Percentiles rank a stretch among this genome's conserved stretches.
phyloP scores from a whole-genome alignment of 2,888 invertebrate species.

The Lochmaea capreae region DNA sequence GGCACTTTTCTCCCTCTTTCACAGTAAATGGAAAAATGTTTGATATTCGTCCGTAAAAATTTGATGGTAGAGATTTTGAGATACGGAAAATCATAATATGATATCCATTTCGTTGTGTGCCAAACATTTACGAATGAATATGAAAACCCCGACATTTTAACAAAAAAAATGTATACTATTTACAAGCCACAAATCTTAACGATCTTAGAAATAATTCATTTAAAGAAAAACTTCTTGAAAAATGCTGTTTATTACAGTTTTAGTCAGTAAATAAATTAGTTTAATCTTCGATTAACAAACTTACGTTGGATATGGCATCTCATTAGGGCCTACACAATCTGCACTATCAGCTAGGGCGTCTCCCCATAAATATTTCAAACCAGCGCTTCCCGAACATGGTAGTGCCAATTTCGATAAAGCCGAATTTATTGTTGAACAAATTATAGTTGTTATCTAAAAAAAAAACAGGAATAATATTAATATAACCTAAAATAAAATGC shows the following conservation, averaged over 20 bases:
- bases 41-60: not conserved
- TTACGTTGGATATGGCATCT: constrained; percentile 86
- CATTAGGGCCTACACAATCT: constrained; percentile 86
- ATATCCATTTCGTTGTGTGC: no score
- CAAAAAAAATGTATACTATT: no score
- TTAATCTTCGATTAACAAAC: constrained; percentile 28
- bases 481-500: not conserved
- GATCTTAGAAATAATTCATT: no score
- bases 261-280: no score
- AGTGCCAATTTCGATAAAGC: constrained; percentile 57
- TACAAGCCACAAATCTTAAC: no score
- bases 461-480: constrained; percentile 6
- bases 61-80: no score
- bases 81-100: no score
- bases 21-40: not conserved
- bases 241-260: no score
- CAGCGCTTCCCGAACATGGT: constrained; percentile 72
- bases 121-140: no score
- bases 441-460: constrained; percentile 56
- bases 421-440: constrained; percentile 49
- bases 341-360: constrained; percentile 83
- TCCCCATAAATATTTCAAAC: constrained; percentile 88
- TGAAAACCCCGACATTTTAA: no score
- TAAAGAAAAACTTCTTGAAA: no score
- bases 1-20: no score